phyloP scores from a whole-genome alignment of 2,797 vertebrate genomes.

The Coregonus suidteri region DNA sequence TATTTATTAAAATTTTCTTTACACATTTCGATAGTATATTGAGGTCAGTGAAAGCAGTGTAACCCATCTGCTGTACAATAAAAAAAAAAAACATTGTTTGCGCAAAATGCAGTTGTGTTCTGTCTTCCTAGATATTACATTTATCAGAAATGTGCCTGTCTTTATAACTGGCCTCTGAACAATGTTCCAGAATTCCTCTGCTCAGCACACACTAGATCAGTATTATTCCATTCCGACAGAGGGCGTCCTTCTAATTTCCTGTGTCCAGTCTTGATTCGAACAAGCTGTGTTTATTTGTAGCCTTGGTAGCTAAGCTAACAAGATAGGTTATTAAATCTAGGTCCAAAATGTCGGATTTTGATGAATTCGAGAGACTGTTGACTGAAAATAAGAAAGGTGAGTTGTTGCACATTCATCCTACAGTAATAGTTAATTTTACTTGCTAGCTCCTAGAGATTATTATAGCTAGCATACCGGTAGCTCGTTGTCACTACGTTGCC shows the following conservation, averaged over 20 bases:
- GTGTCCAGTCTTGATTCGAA: not conserved
- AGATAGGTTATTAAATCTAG: not conserved
- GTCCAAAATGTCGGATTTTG: constrained; percentile 87
- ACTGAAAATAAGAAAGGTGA: constrained; percentile 90
- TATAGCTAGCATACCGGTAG: not conserved
- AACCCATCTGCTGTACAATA: not conserved
- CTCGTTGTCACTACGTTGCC: not conserved
- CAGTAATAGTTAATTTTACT: not conserved
- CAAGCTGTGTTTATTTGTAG: constrained; percentile 3
- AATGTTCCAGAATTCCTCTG: not conserved
- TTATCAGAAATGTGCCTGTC: not conserved
- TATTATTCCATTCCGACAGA: not conserved
- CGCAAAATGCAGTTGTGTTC: not conserved
- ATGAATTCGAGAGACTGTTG: constrained; percentile 90
- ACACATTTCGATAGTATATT: not conserved
- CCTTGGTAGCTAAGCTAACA: constrained; percentile 9
- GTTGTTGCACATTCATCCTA: not conserved
- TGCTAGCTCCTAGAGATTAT: not conserved
- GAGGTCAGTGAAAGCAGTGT: not conserved
- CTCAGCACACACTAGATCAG: not conserved
- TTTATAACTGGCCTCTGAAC: not conserved
- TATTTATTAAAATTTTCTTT: not conserved
- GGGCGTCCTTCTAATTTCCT: not conserved
- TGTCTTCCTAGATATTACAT: not conserved
- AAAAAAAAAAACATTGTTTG: not conserved